These are phyloP conservation scores for Cavia aperea DNA, from an alignment of 2,113 vertebrate genomes.

Conservation along the genomic window DNA sequence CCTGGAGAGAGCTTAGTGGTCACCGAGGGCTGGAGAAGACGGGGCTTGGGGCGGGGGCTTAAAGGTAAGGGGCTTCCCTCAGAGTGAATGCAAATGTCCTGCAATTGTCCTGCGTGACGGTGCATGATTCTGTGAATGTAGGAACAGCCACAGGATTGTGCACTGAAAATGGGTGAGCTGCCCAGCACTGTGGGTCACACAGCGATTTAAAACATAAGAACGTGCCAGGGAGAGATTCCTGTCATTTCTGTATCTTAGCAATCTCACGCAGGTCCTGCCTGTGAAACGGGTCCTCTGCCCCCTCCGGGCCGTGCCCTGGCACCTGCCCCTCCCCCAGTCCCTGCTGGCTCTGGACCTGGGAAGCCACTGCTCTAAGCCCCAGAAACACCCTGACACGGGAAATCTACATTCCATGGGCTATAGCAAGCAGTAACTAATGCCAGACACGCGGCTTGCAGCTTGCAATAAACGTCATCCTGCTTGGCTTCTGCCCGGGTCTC, in stretches of 20 bases:
- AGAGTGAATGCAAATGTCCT: neutral
- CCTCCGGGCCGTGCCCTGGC: no score
- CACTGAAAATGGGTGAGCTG: neutral
- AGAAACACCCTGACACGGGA: neutral
- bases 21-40: neutral
- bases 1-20: accelerated
- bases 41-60: accelerated
- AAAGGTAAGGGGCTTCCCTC: neutral
- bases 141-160: neutral
- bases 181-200: neutral
- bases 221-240: neutral
- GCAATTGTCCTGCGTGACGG: no score
- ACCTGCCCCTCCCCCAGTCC: neutral
- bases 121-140: neutral
- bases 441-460: constrained; percentile 42
- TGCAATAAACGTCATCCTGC: constrained; percentile 57
- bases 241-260: neutral
- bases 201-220: neutral
- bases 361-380: neutral
- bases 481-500: constrained; percentile 64
- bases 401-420: constrained; percentile 44
- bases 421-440: constrained; percentile 51
- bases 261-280: neutral
- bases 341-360: neutral
- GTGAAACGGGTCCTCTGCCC: neutral